phyloP scores from a whole-genome alignment of 23 tunicate species.

The Botrylloides violaceus region DNA sequence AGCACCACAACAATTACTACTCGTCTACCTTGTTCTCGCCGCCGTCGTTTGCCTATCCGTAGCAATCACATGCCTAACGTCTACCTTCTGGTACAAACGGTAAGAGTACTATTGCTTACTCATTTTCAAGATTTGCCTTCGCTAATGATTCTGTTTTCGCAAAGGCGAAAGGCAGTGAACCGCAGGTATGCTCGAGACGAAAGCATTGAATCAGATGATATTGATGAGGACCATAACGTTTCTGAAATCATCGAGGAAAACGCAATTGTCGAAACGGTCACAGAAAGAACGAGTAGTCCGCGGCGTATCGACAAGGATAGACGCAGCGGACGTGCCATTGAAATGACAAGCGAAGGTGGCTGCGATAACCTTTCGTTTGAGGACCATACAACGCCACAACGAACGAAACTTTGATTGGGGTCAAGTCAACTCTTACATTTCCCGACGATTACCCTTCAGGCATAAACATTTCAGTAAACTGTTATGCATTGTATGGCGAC shows the following conservation, averaged over 20 bases:
- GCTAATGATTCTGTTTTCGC: too few relatives aligned
- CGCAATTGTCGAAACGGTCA: conserved; percentile 3
- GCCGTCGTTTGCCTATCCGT: conserved; percentile 24
- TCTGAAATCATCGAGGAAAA: too few relatives aligned
- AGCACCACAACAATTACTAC: conserved; percentile 4
- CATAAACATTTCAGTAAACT: background rate
- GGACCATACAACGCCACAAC: background rate
- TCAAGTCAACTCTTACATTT: background rate
- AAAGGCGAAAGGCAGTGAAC: too few relatives aligned
- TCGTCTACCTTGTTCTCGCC: conserved; percentile 40
- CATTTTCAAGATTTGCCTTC: background rate
- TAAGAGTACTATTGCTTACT: conserved; percentile 12
- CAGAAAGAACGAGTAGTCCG: conserved; percentile 3
- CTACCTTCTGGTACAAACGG: conserved; percentile 54
- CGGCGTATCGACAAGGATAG: background rate
- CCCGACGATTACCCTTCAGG: conserved; percentile 1
- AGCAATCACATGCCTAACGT: conserved; percentile 4
- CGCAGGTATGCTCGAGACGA: background rate
- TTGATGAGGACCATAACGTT: too few relatives aligned
- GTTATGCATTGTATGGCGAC: background rate
- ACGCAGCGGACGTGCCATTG: conserved; percentile 19
- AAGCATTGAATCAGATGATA: background rate
- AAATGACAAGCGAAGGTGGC: conserved; percentile 8
- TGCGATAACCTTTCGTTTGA: conserved; percentile 5
- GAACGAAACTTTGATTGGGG: conserved; percentile 7